Base-by-base conservation (phyloP, 2,113 vertebrate genomes). In the Megalops atlanticus region DNA sequence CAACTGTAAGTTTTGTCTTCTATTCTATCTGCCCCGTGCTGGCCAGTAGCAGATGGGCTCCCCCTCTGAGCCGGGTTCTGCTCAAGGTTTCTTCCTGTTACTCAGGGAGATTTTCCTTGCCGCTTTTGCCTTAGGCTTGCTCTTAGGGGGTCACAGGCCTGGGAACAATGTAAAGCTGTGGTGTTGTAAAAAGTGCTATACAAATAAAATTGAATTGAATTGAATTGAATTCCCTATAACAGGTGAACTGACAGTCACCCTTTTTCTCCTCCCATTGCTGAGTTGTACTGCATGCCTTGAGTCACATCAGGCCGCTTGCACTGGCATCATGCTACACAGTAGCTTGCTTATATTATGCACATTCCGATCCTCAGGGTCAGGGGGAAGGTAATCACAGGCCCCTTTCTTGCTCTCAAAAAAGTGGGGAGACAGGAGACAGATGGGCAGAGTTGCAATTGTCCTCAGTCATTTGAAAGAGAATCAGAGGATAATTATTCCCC, bases 321-420 rank as follows among this genome's bases (percentile, higher is more conserved):
- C 2, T 7, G 21, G 72, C 21, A 74, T 16, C 71, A 40, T 33
- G 16, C 71, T 41, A 16, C 71, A 74, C 72, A n/a, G 41, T 74
- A n/a, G 35, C 38, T 5, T 27, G 38, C 24, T 74, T 74, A 74
- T 74, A 43, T 74, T 41, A 74, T 27, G 72, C 40, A 11, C 72
- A 40, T 74, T 41, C 38, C 41, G 72, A n/a, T 74, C 72, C 35
- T 41, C 72, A 74, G 41, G 72, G 38, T 39, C 35, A 74, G 38
- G 1, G 36, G 58, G 24, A 40, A 74, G 41, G 21, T 6, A 41
- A 74, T 27, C 39, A 16, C 14, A 41, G 72, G 72, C 24, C 38
- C 27, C 18, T 6, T 39, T 43, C 18, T 6, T 39, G 21, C 38
- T 41, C 8, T 12, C n/a, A 21, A 74, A 11, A 27, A 24, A 35